Conservation (phyloP, 2,113 vertebrate species). For the Sturnus vulgaris region DNA sequence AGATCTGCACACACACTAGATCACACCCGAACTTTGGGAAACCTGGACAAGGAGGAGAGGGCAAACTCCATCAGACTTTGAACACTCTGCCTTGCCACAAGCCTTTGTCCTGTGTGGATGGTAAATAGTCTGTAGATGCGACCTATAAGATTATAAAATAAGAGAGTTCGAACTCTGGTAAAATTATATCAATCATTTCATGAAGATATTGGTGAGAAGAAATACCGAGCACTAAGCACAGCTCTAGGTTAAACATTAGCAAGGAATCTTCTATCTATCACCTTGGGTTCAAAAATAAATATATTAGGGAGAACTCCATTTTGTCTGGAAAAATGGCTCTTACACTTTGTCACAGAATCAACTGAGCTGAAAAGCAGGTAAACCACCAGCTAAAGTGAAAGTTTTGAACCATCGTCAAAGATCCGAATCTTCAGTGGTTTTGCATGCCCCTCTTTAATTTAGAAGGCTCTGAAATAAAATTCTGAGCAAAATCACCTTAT, state of each 20-base stretch:
- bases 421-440: not conserved
- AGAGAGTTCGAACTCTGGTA: not conserved
- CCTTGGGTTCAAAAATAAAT: not conserved
- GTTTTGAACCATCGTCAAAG: not conserved
- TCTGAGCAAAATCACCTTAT: not conserved
- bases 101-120: fast-evolving
- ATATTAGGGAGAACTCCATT: not conserved
- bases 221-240: not conserved
- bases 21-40: not conserved
- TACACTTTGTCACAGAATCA: not conserved
- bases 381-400: not conserved
- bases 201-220: not conserved
- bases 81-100: not conserved
- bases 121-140: not conserved
- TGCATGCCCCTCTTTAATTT: not conserved
- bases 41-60: not conserved
- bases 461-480: not conserved
- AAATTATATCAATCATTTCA: not conserved
- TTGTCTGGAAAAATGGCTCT: not conserved
- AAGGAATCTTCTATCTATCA: not conserved
- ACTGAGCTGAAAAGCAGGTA: not conserved
- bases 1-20: not conserved
- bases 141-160: not conserved
- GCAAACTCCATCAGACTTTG: not conserved
- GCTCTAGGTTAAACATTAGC: not conserved